Evolutionary conservation across 2,888 invertebrate species (phyloP), one percentile per base, ranked within the genome.

Genomic region (Aleiodes leptofemur): DNA sequence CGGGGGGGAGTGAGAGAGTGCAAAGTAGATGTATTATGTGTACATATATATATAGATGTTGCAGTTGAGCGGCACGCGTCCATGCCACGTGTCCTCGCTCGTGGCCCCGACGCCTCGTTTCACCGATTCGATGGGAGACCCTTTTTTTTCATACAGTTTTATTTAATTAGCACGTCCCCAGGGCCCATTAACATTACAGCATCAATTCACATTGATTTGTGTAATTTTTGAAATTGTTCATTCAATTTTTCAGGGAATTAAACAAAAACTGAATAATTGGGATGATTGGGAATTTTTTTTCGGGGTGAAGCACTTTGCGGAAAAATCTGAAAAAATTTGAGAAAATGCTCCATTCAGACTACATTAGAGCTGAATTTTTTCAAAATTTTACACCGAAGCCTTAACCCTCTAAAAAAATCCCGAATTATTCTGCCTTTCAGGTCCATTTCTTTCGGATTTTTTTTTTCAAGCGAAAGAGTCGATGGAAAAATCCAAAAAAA

Each of bases 111-210:
- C 77, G 82, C 83, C 78, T 77, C 78, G 79, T 83, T 82, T 81
- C 80, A 83, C 79, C 85, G 80, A 86, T 84, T 83, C 38, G 38
- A 43, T 43, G 81, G 82, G 81, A 61, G 68, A 81, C 84, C 43
- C 9, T 43, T 43, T 43, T 43, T 43, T 43, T 43, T 34, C 34
- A 34, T 1, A 6, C 23, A 38, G 85, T 86, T 87, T 89, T 85
- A 88, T 89, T 88, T 88, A 87, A 89, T 89, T 88, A 89, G 86
- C 83, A 73, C 72, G 53, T 71, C 69, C 59, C 59, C 61, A 51
- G 57, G 57, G 59, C 14, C 57, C 66, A 73, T 69, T 73, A 69
- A 16, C 43, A 43, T 64, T 43, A 43, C 14, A 48, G 16, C 71
- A 29, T 72, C 69, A 72, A 76, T 76, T 76, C 68, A 51, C 69